phyloP scores from a whole-genome alignment of 2,113 vertebrate species.

The Apus apus region DNA sequence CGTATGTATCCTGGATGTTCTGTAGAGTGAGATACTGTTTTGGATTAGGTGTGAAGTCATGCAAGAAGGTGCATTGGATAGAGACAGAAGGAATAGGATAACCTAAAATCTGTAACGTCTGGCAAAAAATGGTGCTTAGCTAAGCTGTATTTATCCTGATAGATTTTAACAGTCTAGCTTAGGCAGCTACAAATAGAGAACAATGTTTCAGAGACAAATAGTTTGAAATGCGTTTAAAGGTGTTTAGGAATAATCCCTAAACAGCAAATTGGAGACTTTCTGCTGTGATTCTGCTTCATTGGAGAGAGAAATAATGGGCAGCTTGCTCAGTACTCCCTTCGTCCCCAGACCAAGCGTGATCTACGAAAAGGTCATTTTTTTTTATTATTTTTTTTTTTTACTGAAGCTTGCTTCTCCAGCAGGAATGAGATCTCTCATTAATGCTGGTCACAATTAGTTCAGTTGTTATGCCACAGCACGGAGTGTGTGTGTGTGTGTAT shows the following conservation, averaged over 20 bases:
- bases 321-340: neutral
- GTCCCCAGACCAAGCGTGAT: neutral
- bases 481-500: neutral
- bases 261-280: neutral
- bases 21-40: neutral
- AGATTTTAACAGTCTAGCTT: neutral
- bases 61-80: neutral
- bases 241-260: neutral
- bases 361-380: neutral
- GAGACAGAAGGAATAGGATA: neutral
- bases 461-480: neutral
- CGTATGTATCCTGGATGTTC: neutral
- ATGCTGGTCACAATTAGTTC: slow-evolving; percentile 1
- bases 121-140: neutral
- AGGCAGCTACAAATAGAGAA: neutral
- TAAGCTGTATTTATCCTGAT: neutral
- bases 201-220: neutral
- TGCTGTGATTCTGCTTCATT: neutral
- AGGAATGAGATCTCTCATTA: neutral
- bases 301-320: neutral
- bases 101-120: neutral
- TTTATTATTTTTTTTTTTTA: fast-evolving
- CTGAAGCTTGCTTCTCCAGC: neutral
- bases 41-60: neutral
- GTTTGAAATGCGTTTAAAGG: neutral